These are phyloP conservation scores for Chamaea fasciata DNA, from an alignment of 2,113 vertebrate species.

Conservation along the genomic window DNA sequence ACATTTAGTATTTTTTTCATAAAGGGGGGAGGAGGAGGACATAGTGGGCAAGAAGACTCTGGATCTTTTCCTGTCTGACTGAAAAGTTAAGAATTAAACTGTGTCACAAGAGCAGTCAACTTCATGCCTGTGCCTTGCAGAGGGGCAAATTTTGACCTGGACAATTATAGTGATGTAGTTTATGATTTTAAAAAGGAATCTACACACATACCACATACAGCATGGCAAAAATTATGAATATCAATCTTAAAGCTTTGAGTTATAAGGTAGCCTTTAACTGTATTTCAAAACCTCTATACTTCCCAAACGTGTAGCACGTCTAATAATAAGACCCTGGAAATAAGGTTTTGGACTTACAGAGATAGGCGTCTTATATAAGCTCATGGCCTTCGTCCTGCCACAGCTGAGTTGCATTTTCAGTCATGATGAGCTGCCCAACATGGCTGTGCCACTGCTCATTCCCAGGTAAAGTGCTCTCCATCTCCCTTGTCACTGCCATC, in stretches of 20 bases:
- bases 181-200: background rate
- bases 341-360: background rate
- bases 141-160: background rate
- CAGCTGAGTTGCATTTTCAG: background rate
- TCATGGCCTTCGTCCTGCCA: background rate
- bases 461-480: background rate
- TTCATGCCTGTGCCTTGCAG: background rate
- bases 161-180: background rate
- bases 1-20: constrained; percentile 45
- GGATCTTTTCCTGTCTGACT: constrained; percentile 5
- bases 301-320: background rate
- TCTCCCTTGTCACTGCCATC: background rate
- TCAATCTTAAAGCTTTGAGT: background rate
- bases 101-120: background rate
- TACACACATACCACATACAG: background rate
- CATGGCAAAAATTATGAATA: background rate
- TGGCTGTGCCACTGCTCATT: fast-evolving
- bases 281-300: background rate
- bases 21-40: constrained; percentile 13
- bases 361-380: background rate
- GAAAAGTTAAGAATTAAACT: background rate
- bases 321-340: background rate
- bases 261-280: background rate
- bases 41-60: constrained; percentile 7
- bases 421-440: background rate